These are phyloP conservation scores for Sesia apiformis DNA, from an alignment of 2,888 invertebrate genomes.

Conservation along the genomic window DNA sequence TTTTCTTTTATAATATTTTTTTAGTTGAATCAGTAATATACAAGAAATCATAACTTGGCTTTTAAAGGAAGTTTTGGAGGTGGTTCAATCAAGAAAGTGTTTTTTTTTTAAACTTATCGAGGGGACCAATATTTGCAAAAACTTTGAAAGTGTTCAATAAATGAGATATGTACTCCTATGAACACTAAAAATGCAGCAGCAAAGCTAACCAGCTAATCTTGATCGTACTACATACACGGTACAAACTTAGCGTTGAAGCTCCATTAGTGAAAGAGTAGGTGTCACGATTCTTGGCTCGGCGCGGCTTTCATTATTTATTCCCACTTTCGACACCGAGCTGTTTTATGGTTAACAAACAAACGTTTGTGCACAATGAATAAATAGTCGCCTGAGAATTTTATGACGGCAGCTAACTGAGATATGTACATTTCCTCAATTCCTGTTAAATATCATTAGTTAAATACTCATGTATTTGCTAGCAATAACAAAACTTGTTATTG, in stretches of 20 bases:
- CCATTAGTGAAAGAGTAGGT: slow-evolving; percentile 67
- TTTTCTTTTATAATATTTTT: no score
- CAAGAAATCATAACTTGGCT: no score
- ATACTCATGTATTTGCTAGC: no score
- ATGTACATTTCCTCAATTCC: no score
- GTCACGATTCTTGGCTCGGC: slow-evolving; percentile 59
- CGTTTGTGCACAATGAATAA: slow-evolving; percentile 41
- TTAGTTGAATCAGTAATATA: no score
- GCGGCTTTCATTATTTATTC: slow-evolving; percentile 65
- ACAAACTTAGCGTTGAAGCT: slow-evolving; percentile 48
- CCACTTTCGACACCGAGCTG: slow-evolving; percentile 42
- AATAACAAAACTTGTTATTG: no score
- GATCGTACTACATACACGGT: slow-evolving; percentile 44
- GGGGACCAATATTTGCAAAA: neutral
- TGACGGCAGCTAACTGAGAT: slow-evolving; percentile 9
- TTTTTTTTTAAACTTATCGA: neutral
- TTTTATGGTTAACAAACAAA: slow-evolving; percentile 44
- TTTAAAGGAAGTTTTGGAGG: neutral
- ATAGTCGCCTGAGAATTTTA: slow-evolving; percentile 26
- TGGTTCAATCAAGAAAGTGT: neutral
- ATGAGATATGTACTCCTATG: slow-evolving; percentile 13
- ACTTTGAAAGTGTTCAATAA: neutral
- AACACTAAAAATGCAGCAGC: slow-evolving; percentile 47
- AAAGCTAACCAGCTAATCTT: slow-evolving; percentile 56
- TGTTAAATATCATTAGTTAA: no score